These are phyloP conservation scores for Sinelater perroti DNA, from an alignment of 2,888 invertebrate species.

Conservation along the genomic window DNA sequence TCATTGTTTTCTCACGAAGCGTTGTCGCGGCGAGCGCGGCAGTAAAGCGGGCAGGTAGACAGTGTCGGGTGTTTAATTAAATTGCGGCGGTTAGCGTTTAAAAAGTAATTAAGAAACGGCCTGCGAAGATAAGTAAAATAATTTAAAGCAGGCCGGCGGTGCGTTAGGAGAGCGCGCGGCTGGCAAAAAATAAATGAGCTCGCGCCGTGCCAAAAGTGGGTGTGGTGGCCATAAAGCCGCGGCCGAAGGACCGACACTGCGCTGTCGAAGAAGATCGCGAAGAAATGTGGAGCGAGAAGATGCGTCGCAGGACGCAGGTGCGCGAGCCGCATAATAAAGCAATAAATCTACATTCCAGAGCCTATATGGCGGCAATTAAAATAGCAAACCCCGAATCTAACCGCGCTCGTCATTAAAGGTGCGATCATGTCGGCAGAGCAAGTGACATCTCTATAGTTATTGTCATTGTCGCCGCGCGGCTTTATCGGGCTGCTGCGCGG, in stretches of 20 bases:
- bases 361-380: conserved; percentile 36
- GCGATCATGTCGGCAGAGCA: conserved; percentile 16
- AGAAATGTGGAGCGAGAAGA: conserved; percentile 6
- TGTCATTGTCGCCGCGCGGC: too few species aligned
- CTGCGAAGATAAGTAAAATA: conserved; percentile 43
- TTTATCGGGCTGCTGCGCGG: too few species aligned
- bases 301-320: conserved; percentile 34
- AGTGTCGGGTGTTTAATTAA: conserved; percentile 38
- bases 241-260: conserved; percentile 26
- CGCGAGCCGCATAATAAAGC: conserved; percentile 31
- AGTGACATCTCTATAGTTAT: conserved; percentile 20
- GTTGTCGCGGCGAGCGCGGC: conserved; percentile 30
- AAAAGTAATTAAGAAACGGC: conserved; percentile 47
- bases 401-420: conserved; percentile 25
- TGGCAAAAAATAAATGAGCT: conserved; percentile 52
- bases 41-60: conserved; percentile 37
- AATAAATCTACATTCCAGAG: conserved; percentile 38
- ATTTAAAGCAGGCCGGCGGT: conserved; percentile 43
- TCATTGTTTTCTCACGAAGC: conserved; percentile 32
- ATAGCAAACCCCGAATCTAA: conserved; percentile 32
- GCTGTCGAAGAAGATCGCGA: conserved; percentile 12
- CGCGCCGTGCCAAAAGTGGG: conserved; percentile 52
- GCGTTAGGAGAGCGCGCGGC: conserved; percentile 38
- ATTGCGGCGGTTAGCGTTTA: conserved; percentile 41
- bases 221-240: conserved; percentile 48